Base-by-base conservation (phyloP, 1,140 invertebrate genomes). In the Drosophila pruinosa region DNA sequence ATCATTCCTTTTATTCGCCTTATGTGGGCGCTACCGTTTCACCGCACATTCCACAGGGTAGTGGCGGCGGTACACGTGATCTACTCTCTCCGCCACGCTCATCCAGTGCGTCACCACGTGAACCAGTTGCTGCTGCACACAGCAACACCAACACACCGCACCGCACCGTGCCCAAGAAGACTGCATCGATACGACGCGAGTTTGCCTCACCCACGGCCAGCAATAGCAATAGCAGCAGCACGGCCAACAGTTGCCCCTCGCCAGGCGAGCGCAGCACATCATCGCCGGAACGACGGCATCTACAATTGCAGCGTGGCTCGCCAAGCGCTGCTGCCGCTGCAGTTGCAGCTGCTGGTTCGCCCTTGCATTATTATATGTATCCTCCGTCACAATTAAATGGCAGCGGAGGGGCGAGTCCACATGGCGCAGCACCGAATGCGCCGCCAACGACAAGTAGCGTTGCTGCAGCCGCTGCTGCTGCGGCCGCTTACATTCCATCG, bases 101-200 rank as follows among this genome's bases (percentile, higher is more conserved):
- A 10, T 73, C 72, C 0, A 77, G 78, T 19, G 85, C 81, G 21
- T 90, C 85, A 26, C 85, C 89, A 17, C 76, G 79, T 15, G 72
- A 78, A 36, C 70, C 52, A 39, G 45, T 41, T 12, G 75, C 47
- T 38, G 62, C 74, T 26, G 45, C 10, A 8, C 43, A 24, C 48
- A 38, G 36, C 4, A 31, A 10, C 10, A 50, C 22, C 2, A 36
- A 6, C 7, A 86, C 90, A 24, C 89, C 90, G 62, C 68, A 71
- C 41, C 75, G 90, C 38, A 91, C 91, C 41, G 90, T 91, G 72
- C 91, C 91, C 70, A 91, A 91, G 65, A 91, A 91, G 89, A 91
- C 90, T 90, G 90, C 89, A 41, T 89, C 91, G 17, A 86, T 91
- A 58, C 83, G 91, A 28, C 81, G 90, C 21, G 89, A 91, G 74